Evolutionary conservation across 2,888 invertebrate species (phyloP).

Genomic region (Acronicta aceris): DNA sequence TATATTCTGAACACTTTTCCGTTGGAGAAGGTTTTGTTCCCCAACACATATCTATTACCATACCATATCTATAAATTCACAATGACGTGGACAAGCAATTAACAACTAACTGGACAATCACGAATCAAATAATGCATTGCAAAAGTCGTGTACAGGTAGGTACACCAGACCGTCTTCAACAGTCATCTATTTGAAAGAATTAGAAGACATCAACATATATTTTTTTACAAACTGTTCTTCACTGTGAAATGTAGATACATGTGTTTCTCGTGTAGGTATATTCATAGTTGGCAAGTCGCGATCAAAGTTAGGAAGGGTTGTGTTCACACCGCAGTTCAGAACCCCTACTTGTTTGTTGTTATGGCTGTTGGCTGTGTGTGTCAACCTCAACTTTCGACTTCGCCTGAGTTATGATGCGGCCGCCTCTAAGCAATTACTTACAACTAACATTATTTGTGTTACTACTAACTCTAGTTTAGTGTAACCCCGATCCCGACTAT

Average conservation of each 20-base stretch:
- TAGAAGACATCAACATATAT: no score
- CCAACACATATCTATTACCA: no score
- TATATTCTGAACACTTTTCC: no score
- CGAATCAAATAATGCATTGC: no score
- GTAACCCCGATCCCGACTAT: background rate
- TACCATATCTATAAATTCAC: no score
- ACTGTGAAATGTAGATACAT: background rate
- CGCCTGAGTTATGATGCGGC: constrained; percentile 52
- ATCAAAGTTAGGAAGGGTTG: constrained; percentile 58
- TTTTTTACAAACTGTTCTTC: no score
- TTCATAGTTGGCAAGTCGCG: constrained; percentile 40
- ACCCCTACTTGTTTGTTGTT: constrained; percentile 58
- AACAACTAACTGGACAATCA: no score
- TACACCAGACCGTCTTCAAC: no score
- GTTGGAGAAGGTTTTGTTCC: no score
- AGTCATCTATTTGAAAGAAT: no score
- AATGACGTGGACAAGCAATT: no score
- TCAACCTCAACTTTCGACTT: constrained; percentile 54
- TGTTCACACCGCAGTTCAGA: constrained; percentile 55
- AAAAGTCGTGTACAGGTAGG: no score
- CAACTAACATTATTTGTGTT: constrained; percentile 40
- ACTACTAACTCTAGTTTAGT: constrained; percentile 9
- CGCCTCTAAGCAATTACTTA: constrained; percentile 53
- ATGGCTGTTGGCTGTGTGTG: constrained; percentile 47
- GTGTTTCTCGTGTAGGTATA: constrained; percentile 9